Evolutionary conservation across 2,113 vertebrate species (phyloP).

Genomic region (Corydoras maculifer): DNA sequence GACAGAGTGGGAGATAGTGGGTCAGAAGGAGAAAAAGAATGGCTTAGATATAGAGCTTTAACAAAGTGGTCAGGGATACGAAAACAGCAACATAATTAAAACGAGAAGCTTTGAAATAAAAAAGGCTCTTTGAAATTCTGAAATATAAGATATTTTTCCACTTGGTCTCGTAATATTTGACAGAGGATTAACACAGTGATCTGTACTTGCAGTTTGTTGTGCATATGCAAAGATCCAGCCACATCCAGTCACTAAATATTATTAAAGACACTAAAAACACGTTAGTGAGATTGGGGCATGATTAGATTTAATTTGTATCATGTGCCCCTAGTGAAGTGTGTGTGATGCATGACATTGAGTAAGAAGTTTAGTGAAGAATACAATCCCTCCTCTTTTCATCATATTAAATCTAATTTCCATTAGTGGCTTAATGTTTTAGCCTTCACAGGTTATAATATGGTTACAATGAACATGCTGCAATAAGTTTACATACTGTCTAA

Average conservation of each 20-base stretch:
- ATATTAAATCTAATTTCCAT: neutral
- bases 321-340: neutral
- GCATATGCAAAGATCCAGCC: too few species aligned
- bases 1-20: slow-evolving; percentile 2
- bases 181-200: too few species aligned
- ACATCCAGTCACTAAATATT: too few species aligned
- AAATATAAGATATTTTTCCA: too few species aligned
- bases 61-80: neutral
- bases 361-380: neutral
- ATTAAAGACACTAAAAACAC: too few species aligned
- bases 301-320: neutral
- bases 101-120: too few species aligned
- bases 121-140: too few species aligned
- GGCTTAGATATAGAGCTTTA: neutral
- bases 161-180: too few species aligned
- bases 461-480: neutral
- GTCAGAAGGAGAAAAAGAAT: slow-evolving; percentile 6
- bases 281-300: too few species aligned
- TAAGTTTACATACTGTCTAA: neutral
- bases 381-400: neutral
- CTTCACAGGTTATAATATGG: slow-evolving; percentile 1
- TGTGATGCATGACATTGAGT: too few species aligned
- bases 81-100: too few species aligned
- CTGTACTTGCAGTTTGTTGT: too few species aligned
- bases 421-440: slow-evolving; percentile 2